Conservation (phyloP, 2,797 vertebrate species). For the Acestrorhynchus altus region DNA sequence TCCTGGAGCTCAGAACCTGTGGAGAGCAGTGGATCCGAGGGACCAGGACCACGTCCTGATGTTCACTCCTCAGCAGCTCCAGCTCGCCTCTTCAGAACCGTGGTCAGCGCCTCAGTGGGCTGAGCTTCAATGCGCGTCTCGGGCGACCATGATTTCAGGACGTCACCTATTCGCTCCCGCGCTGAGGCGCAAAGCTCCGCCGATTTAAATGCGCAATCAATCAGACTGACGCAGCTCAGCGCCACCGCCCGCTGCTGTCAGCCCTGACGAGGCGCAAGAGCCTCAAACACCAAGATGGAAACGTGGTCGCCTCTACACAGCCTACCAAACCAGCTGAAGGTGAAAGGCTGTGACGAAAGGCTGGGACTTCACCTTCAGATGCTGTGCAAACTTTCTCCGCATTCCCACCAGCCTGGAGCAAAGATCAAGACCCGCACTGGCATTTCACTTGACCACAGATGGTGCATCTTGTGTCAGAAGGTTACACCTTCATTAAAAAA, state of each 20-base stretch:
- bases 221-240: not conserved
- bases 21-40: not conserved
- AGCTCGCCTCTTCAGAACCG: conserved; percentile 3
- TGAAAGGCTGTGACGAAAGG: not conserved
- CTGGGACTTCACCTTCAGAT: not conserved
- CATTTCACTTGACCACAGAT: no score
- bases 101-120: conserved; percentile 63
- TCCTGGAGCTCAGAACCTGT: not conserved
- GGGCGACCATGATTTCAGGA: conserved; percentile 35
- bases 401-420: not conserved
- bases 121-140: conserved; percentile 9
- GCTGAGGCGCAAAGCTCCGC: no score
- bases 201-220: conserved; percentile 10
- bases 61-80: not conserved
- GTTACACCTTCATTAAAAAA: no score
- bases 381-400: not conserved
- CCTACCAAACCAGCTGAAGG: not conserved
- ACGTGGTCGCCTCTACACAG: no score
- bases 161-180: conserved; percentile 4
- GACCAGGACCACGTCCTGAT: not conserved
- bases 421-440: not conserved
- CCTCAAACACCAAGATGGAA: not conserved
- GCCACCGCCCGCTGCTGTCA: not conserved
- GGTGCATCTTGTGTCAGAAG: no score
- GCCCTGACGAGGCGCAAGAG: not conserved